Evolutionary conservation across 2,797 vertebrate species (phyloP).

Genomic region (Epinephelus coioides): DNA sequence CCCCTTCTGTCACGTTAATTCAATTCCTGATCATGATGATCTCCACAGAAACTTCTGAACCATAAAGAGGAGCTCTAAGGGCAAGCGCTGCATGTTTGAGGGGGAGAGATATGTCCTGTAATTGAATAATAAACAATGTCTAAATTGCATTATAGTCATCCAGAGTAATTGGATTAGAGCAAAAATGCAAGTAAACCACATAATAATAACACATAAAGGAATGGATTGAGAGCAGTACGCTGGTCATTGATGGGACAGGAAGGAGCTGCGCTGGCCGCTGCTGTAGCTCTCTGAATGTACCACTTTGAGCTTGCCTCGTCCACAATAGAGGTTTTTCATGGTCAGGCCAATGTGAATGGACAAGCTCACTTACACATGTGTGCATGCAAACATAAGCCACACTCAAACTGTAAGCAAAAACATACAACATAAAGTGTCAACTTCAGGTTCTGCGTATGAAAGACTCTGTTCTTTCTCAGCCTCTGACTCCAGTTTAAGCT

Average conservation of each 20-base stretch:
- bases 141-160: conserved; percentile 84
- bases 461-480: conserved; percentile 6
- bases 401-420: conserved; percentile 49
- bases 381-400: conserved; percentile 25
- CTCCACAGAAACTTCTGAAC: conserved; percentile 78
- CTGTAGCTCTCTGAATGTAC: conserved; percentile 50
- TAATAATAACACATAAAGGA: conserved; percentile 85
- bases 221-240: conserved; percentile 84
- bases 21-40: conserved; percentile 80
- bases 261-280: conserved; percentile 63
- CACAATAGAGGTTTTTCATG: conserved; percentile 52
- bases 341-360: conserved; percentile 13
- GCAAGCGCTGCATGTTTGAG: conserved; percentile 74
- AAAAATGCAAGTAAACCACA: conserved; percentile 80
- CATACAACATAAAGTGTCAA: conserved; percentile 24
- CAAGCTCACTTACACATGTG: conserved; percentile 30
- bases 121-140: conserved; percentile 86
- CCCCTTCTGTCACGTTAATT: conserved; percentile 85
- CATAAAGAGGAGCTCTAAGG: conserved; percentile 80
- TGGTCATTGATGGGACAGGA: conserved; percentile 79
- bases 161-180: conserved; percentile 79
- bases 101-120: conserved; percentile 78
- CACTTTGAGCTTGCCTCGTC: conserved; percentile 46
- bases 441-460: conserved; percentile 14
- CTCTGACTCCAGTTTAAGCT: conserved; percentile 17